Evolutionary conservation across 2,113 vertebrate genomes (phyloP), one percentile per base, ranked within the genome.

Genomic region (Sinosuthora webbiana): DNA sequence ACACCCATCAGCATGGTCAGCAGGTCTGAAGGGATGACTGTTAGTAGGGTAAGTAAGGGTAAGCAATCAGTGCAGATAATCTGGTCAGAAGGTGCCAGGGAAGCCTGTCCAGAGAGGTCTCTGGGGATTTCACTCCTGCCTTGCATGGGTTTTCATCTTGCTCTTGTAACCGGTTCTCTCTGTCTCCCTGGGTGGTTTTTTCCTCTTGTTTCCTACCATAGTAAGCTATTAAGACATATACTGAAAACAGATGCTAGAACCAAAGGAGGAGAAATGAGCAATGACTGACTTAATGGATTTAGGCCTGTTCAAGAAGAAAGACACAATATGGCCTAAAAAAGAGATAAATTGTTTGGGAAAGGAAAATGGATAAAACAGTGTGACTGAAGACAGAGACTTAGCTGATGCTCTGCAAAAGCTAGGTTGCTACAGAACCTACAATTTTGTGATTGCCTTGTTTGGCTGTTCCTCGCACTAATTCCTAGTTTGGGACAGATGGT

Each of bases 401-500:
- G 83, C 78, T 95, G 74, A 69, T 89, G 55, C 70, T 89, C 41
- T 65, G 56, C 44, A 44, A 79, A 87, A 91, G 30, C 39, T 49
- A 47, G n/a, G 56, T 93, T 47, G 57, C 74, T 87, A n/a, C 25
- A 82, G 83, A 71, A 82, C 69, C 83, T 57, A 15, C 1, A 5
- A n/a, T 83, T 94, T 60, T 76, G 84, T 69, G 78, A 41, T 59
- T 95, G 81, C 89, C 95, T 94, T 91, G 44, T 94, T 97, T 95
- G 89, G 91, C 65, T 75, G 4, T 91, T 91, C 39, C 65, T 89
- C 1, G 4, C 24, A 1, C 68, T 42, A 24, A 86, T 91, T 64
- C 69, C 81, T 71, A 13, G 70, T 86, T 87, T 85, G 87, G 84
- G 87, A 79, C 70, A 88, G 87, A 62, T 0, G 1, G 62, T 1